Evolutionary conservation across 2,888 invertebrate genomes (phyloP), one percentile per base, ranked within the genome.

Genomic region (Drosophila parthenogenetica): DNA sequence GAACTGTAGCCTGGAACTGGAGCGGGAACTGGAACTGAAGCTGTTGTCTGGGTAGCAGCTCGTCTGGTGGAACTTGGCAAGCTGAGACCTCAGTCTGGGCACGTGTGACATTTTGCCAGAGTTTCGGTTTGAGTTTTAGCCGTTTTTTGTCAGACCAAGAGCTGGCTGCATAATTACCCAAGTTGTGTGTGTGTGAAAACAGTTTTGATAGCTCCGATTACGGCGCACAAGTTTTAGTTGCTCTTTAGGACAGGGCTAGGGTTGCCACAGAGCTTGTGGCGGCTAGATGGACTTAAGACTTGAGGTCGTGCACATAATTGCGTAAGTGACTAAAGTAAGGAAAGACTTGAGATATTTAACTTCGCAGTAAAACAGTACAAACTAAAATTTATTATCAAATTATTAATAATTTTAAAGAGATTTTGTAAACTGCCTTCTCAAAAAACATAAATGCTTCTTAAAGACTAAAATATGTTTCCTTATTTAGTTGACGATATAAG

Each of bases 61-160:
- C 29, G 29, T 29, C 29, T 32, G 32, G 14, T 37, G 16, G 16
- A 37, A 19, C 42, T 49, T 32, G 22, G 25, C 11, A 7, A 10
- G 8, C 5, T 22, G 35, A 37, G 35, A 10, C 22, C 40, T 45
- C 14, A 14, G 66, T 61, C 60, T 61, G 67, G 79, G 79, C 90
- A 90, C 90, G 90, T 90, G 89, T 89, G 90, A 77, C 79, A 79
- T 70, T 79, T 50, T 32, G 69, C 65, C 14, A 14, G n/a, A 55
- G 43, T 53, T 62, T 53, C 55, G 62, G 55, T 7, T n/a, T 39
- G n/a, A n/a, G 39, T n/a, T 14, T 49, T 17, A 7, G 17, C 32
- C 8, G 11, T 13, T 11, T 10, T 29, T 7, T 43, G 57, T 43
- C 43, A 43, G 17, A 19, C 16, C 37, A 39, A 48, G 40, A 39